Evolutionary conservation across 2,888 invertebrate species (phyloP), one percentile per base, ranked within the genome.

Genomic region (Limnephilus rhombicus): DNA sequence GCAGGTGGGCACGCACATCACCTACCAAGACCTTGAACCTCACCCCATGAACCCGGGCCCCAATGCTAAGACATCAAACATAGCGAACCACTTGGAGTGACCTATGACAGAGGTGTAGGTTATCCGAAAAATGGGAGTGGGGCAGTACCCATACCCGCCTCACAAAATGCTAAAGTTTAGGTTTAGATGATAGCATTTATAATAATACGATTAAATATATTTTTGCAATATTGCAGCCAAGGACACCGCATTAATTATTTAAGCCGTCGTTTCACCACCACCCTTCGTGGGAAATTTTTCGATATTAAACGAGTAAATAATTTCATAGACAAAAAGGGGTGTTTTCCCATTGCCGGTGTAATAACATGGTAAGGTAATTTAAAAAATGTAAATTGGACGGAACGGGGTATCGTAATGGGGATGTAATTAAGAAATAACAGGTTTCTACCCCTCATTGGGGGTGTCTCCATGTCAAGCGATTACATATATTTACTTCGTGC

Each of bases 351-450:
- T 29, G 81, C 12, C 12, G 45, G 45, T 12, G 24, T 13, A 80
- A 80, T 80, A 31, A 81, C 29, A 29, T 9, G 81, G 81, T 81
- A 29, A 15, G 81, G 29, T 31, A 81, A 29, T 29, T 81, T 31
- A 11, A 81, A 81, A 31, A 31, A 31, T 81, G 31, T 81, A 29
- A 29, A 31, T 81, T 31, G 81, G 31, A 81, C 29, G 81, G n/a
- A 31, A 31, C 81, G 29, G 81, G 45, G 41, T 41, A 41, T 41
- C 41, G n/a, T 41, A 24, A 41, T 37, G n/a, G 41, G 45, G 37
- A n/a, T 85, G 45, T 13, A 85, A 85, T 85, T 85, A 85, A 45
- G 24, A 85, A 85, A 85, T 85, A 85, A 41, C 41, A n/a, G 85
- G 85, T 85, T 85, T 41, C n/a, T n/a, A 85, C 45, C 45, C 41